Conservation (phyloP, 2,797 vertebrate genomes). For the Babyrousa celebensis region DNA sequence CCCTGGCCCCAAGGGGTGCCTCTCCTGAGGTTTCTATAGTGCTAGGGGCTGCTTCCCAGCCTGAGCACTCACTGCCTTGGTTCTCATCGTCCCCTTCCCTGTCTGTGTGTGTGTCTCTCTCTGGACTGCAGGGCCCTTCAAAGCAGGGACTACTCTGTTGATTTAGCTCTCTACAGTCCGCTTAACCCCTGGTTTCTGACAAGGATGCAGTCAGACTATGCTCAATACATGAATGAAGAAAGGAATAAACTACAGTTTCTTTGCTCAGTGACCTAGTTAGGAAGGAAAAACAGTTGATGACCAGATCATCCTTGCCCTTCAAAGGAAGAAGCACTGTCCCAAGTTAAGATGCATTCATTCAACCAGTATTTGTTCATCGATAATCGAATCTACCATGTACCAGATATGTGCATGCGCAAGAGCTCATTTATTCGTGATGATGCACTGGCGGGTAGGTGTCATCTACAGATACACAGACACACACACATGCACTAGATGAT, state of each 20-base stretch:
- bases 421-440: background rate
- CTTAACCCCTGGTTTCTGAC: background rate
- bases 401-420: background rate
- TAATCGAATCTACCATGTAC: background rate
- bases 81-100: background rate
- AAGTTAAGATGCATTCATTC: background rate
- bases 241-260: background rate
- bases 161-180: background rate
- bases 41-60: background rate
- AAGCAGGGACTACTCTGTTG: background rate
- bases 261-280: background rate
- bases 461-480: background rate
- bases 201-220: background rate
- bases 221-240: background rate
- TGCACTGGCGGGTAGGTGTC: background rate
- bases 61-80: background rate
- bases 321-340: background rate
- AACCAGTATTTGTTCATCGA: background rate
- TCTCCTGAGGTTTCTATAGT: rapidly evolving
- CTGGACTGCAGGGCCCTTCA: background rate
- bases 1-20: background rate
- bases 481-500: background rate
- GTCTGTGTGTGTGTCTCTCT: background rate
- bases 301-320: background rate
- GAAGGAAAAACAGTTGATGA: background rate